phyloP scores from a whole-genome alignment of 1,140 invertebrate genomes.

The Drosophila eugracilis region DNA sequence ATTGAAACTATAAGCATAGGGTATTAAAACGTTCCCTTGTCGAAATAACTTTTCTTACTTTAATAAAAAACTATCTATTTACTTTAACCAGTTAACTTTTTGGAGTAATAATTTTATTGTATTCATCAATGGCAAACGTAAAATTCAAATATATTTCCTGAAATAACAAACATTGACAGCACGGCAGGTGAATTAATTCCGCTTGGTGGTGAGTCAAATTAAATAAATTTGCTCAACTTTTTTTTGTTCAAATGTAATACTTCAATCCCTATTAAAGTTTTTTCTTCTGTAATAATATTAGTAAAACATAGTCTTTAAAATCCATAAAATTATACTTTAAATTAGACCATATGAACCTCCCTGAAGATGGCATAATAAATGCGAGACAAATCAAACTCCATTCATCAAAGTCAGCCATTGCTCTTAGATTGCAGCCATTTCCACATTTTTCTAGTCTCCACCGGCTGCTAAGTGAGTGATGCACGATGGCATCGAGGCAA shows the following conservation, averaged over 20 bases:
- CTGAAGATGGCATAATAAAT: constrained; percentile 46
- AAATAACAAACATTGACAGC: constrained; percentile 36
- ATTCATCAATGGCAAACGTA: background rate
- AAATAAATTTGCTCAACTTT: constrained; percentile 24
- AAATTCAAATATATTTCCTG: constrained; percentile 29
- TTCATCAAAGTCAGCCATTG: constrained; percentile 70
- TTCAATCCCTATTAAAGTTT: constrained; percentile 5
- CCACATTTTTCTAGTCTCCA: background rate
- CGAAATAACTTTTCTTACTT: background rate
- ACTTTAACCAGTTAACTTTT: background rate
- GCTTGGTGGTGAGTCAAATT: constrained; percentile 21
- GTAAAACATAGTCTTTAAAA: too few species aligned
- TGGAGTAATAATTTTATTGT: background rate
- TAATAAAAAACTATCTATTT: background rate
- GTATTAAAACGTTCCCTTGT: background rate
- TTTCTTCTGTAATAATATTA: background rate
- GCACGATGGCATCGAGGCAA: constrained; percentile 63
- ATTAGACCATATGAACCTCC: constrained; percentile 10
- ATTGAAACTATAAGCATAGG: background rate
- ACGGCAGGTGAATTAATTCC: constrained; percentile 18
- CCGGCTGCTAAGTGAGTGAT: constrained; percentile 46
- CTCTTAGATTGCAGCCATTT: constrained; percentile 33
- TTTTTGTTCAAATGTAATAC: background rate
- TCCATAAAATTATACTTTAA: background rate
- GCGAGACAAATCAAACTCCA: constrained; percentile 62